A percentile compares a stretch with the other conserved stretches of the same genome.
Conservation (phyloP, 1,140 invertebrate species). For the Whitmania pigra region DNA sequence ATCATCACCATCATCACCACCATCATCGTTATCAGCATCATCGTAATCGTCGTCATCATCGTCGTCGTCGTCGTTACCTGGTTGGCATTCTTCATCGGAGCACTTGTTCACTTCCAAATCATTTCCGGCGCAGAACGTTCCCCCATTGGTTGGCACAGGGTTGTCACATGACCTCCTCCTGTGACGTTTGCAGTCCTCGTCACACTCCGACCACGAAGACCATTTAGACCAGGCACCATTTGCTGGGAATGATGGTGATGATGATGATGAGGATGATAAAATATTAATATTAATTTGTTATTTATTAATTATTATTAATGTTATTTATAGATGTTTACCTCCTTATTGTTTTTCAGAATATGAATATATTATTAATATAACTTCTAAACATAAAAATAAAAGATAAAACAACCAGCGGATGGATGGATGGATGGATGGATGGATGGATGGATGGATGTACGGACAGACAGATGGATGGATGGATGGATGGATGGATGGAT, state of each 20-base stretch:
- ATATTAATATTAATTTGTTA: neutral
- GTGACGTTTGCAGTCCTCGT: conserved; percentile 61
- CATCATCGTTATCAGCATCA: neutral
- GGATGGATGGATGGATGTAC: too few relatives aligned
- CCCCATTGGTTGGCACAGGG: conserved; percentile 64
- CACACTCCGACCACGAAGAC: conserved; percentile 48
- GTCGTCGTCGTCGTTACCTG: conserved; percentile 11
- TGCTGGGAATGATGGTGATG: conserved; percentile 7
- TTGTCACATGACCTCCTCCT: conserved; percentile 63
- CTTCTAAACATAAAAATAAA: too few relatives aligned
- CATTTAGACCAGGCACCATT: conserved; percentile 23
- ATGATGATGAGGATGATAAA: neutral
- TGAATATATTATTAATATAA: too few relatives aligned
- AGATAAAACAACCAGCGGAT: neutral
- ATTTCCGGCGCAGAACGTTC: conserved; percentile 64
- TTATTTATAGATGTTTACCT: too few relatives aligned
- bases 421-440: too few relatives aligned
- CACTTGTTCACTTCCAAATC: conserved; percentile 59
- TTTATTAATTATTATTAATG: too few relatives aligned
- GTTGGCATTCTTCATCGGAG: conserved; percentile 53
- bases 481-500: neutral
- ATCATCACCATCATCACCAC: neutral
- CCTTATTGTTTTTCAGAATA: too few relatives aligned
- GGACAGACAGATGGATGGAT: too few relatives aligned
- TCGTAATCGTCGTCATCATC: neutral